A percentile compares a stretch with the other conserved stretches of the same genome.
These are phyloP conservation scores for Axinella damicornis DNA, from an alignment of 37 sponge, comb jelly and placozoan genomes.

Conservation along the genomic window DNA sequence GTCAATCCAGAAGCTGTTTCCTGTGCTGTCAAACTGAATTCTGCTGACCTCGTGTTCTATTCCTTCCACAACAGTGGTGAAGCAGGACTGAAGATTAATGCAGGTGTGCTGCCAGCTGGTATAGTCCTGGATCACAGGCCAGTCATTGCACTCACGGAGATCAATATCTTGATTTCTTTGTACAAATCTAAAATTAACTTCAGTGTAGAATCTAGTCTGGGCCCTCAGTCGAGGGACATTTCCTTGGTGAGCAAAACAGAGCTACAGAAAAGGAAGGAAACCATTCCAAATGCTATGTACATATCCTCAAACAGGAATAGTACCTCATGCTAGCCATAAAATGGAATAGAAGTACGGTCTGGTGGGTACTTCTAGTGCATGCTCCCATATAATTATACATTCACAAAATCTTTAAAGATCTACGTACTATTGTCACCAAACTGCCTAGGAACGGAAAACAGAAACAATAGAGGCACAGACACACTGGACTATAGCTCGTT, in stretches of 20 bases:
- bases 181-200: not conserved
- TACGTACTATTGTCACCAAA: no score
- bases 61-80: not conserved
- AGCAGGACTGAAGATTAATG: conserved; percentile 7
- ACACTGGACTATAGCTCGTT: no score
- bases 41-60: not conserved
- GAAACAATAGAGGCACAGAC: no score
- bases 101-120: not conserved
- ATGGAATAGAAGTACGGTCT: no score
- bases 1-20: conserved; percentile 55
- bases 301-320: no score
- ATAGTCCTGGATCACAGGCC: not conserved
- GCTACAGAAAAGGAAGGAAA: conserved; percentile 15
- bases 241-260: conserved; percentile 70
- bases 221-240: not conserved
- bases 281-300: no score
- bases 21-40: not conserved
- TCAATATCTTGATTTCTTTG: not conserved
- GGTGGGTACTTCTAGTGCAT: no score
- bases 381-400: no score
- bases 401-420: no score
- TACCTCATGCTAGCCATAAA: no score
- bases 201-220: not conserved
- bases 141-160: not conserved
- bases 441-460: no score